Evolutionary conservation across 1,140 invertebrate genomes (phyloP), one percentile per base, ranked within the genome.

Genomic region (Episyrphus balteatus): DNA sequence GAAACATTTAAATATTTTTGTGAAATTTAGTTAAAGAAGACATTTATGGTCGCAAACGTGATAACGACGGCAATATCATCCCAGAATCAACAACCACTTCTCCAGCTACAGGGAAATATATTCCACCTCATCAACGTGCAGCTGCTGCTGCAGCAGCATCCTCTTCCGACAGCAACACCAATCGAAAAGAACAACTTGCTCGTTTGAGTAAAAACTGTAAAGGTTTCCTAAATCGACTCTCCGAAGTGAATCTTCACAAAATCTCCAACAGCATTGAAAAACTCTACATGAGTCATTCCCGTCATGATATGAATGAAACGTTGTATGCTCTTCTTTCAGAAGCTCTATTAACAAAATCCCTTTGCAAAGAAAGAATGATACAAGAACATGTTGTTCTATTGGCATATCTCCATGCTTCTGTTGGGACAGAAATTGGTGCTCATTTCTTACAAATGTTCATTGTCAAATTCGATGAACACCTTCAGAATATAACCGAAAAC

Each of bases 21-120:
- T 26, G 8, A 26, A 26, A 48, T 48, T 34, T 53, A 58, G 61
- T 70, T 21, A 90, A 85, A 78, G 91, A 96, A 75, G 92, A 97
- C 73, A 96, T 97, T 63, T 97, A 97, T 75, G 92, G 92, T 3
- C 73, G 92, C 51, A 76, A 84, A 52, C 75, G 86, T 57, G 83
- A 88, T 62, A 79, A 81, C 61, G 71, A 85, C 51, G 92, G 92
- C 5, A 83, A 84, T 61, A 66, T 92, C 55, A 68, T 91, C 21
- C 71, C 26, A 1, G 51, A 58, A 19, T 13, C 43, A 9, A n/a
- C n/a, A n/a, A 46, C 51, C n/a, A 46, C 32, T n/a, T 30, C 45
- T 10, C 30, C 19, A 15, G 31, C 32, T 31, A 14, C 38, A 17
- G 56, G 63, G 11, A 82, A 82, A 60, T 96, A 95, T 64, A 66